These are phyloP conservation scores for Sciurus vulgaris DNA, from an alignment of 2,797 vertebrate species.

Conservation along the genomic window DNA sequence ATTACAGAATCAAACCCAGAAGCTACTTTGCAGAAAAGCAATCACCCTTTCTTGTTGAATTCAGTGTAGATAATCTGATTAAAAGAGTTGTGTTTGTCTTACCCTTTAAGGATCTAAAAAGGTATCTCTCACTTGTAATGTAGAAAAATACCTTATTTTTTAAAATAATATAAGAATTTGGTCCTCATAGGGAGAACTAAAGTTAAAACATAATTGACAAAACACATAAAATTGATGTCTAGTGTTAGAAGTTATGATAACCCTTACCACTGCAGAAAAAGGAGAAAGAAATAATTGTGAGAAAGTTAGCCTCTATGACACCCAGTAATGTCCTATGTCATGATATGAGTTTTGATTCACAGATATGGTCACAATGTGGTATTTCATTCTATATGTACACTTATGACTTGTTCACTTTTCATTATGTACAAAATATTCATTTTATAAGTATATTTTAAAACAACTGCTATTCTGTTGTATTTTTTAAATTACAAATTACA, in stretches of 20 bases:
- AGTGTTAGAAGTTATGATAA: neutral
- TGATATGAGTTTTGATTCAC: neutral
- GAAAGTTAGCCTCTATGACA: neutral
- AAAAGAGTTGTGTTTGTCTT: neutral
- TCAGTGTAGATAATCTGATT: neutral
- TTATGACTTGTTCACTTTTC: neutral
- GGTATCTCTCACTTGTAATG: neutral
- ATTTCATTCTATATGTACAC: neutral
- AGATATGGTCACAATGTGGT: neutral
- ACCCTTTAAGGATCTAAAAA: neutral
- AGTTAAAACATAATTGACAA: constrained; percentile 13
- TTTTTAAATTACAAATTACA: neutral
- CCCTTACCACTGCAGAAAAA: neutral
- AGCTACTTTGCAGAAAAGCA: neutral
- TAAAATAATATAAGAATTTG: neutral
- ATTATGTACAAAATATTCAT: neutral
- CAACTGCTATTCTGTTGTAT: constrained; percentile 2
- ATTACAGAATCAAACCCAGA: neutral
- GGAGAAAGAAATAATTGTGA: neutral
- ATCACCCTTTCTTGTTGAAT: neutral
- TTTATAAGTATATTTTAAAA: constrained; percentile 14
- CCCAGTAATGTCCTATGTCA: neutral
- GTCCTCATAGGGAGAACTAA: neutral
- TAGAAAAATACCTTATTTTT: neutral
- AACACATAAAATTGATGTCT: neutral